Conservation (phyloP, 2,113 vertebrate genomes). For the Neodontobutis hainanensis region DNA sequence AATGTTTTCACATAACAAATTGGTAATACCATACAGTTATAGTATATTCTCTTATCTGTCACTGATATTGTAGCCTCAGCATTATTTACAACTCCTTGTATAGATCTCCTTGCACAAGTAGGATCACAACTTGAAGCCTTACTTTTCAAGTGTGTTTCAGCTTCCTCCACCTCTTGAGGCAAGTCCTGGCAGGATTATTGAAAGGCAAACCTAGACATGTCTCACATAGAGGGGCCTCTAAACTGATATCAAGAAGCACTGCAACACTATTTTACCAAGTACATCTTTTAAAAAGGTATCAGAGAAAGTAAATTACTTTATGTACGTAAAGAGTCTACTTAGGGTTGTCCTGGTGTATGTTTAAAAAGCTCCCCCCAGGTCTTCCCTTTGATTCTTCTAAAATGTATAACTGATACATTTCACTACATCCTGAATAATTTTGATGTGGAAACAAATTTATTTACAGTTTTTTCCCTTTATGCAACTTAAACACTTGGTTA, state of each 20-base stretch:
- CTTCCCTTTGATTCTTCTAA: too few species aligned
- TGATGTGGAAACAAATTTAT: neutral
- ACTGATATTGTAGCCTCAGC: neutral
- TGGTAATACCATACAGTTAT: too few species aligned
- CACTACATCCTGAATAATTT: neutral
- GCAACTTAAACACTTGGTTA: neutral
- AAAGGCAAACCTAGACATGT: conserved; percentile 65
- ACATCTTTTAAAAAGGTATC: neutral
- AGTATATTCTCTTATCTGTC: too few species aligned
- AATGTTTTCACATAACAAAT: too few species aligned
- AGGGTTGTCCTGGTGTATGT: neutral
- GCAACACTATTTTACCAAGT: conserved; percentile 1
- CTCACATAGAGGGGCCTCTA: conserved; percentile 44
- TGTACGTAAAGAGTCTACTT: neutral
- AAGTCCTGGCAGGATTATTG: conserved; percentile 70
- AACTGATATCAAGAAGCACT: conserved; percentile 43
- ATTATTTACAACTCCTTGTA: conserved; percentile 18
- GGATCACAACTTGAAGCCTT: conserved; percentile 46
- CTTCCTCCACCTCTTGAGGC: conserved; percentile 63
- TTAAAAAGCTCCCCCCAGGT: neutral
- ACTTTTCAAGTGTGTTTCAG: conserved; percentile 48
- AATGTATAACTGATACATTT: too few species aligned
- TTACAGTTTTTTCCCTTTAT: neutral
- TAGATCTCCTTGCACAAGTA: conserved; percentile 29
- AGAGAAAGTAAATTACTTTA: neutral